Evolutionary conservation across 2,113 vertebrate species (phyloP).

Genomic region (Varanus salvator): DNA sequence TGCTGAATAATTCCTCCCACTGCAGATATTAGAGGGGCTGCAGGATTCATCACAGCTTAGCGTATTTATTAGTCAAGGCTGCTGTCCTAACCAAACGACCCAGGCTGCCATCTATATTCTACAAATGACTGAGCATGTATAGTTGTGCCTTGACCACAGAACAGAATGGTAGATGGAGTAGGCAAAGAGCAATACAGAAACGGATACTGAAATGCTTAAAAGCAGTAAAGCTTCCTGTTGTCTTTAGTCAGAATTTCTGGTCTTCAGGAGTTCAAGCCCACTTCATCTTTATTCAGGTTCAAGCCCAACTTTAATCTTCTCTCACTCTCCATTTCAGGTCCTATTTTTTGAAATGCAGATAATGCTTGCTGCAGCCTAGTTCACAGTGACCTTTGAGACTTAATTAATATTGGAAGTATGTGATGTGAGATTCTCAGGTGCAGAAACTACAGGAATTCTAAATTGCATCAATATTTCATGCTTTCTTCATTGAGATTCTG

Average conservation of each 20-base stretch:
- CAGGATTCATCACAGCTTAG: not conserved
- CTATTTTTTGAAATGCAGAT: conserved; percentile 28
- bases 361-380: conserved; percentile 14
- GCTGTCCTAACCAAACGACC: not conserved
- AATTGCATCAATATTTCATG: conserved; percentile 33
- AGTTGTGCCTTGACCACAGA: not conserved
- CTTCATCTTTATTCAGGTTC: not conserved
- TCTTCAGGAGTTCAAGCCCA: not conserved
- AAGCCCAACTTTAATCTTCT: conserved; percentile 12
- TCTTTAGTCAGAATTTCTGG: not conserved
- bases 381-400: conserved; percentile 24
- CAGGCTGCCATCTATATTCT: too few species aligned
- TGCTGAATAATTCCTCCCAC: not conserved
- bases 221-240: not conserved
- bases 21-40: not conserved
- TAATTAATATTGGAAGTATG: conserved; percentile 36
- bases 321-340: not conserved
- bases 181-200: not conserved
- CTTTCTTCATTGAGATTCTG: conserved; percentile 6
- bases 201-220: not conserved
- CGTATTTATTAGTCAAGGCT: not conserved
- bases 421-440: conserved; percentile 14
- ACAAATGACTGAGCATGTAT: not conserved
- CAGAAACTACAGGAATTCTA: conserved; percentile 20
- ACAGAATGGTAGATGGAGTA: not conserved